A percentile compares a stretch with the other conserved stretches of the same genome.
Evolutionary conservation across 2,888 invertebrate genomes (phyloP).

Genomic region (Amphipoea oculea): DNA sequence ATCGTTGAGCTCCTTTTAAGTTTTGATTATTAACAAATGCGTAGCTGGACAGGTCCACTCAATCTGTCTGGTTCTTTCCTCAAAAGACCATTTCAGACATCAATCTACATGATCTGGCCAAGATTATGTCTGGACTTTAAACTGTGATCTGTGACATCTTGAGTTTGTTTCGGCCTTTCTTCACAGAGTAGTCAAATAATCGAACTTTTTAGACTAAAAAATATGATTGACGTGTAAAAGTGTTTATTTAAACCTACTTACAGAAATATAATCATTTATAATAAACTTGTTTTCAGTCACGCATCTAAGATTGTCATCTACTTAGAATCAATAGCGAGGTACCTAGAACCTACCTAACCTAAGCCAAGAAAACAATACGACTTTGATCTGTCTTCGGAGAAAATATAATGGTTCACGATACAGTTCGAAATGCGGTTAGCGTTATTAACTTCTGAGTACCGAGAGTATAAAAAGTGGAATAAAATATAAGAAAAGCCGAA

Average conservation of each 20-base stretch:
- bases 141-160: too few species aligned
- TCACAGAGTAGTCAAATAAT: background rate
- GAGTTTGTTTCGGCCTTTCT: background rate
- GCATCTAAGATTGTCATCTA: background rate
- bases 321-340: conserved; percentile 26
- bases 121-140: background rate
- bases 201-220: background rate
- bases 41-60: background rate
- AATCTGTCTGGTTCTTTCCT: background rate
- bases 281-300: conserved; percentile 4
- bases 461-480: conserved; percentile 8
- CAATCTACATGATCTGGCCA: background rate
- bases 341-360: conserved; percentile 17
- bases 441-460: conserved; percentile 40
- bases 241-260: background rate
- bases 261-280: background rate
- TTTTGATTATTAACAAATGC: background rate
- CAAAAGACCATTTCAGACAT: background rate
- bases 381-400: conserved; percentile 47
- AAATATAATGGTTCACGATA: conserved; percentile 48
- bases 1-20: background rate
- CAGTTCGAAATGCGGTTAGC: conserved; percentile 40
- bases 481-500: conserved; percentile 24
- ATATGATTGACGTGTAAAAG: background rate
- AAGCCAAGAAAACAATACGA: conserved; percentile 36